Conservation (phyloP, 2,797 vertebrate species). For the Phoebastria nigripes region DNA sequence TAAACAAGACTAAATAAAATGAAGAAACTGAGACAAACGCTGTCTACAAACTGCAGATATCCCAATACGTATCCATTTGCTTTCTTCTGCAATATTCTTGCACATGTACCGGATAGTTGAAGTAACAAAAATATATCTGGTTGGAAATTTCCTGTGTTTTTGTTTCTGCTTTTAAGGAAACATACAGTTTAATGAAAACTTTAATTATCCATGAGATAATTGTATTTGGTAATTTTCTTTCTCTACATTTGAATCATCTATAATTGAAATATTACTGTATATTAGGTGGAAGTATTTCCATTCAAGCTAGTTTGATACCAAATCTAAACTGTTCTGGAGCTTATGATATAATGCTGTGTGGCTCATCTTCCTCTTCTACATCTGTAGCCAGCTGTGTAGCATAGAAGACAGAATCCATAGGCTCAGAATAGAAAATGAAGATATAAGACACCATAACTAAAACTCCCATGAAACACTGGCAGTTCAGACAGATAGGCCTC, state of each 20-base stretch:
- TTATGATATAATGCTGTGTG: neutral
- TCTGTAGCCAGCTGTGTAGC: neutral
- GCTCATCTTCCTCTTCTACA: neutral
- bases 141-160: neutral
- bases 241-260: neutral
- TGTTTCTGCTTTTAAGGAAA: neutral
- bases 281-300: neutral
- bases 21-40: neutral
- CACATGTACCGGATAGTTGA: neutral
- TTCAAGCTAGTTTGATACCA: neutral
- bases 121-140: neutral
- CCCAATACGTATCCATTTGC: rapidly evolving
- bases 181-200: neutral
- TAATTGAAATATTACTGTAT: neutral
- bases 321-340: neutral
- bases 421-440: neutral
- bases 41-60: neutral
- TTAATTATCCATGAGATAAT: neutral
- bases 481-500: neutral
- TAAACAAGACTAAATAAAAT: neutral
- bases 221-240: neutral
- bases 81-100: neutral
- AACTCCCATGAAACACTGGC: neutral
- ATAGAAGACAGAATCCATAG: neutral
- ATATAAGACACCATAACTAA: neutral